These are phyloP conservation scores for Lycopodina hypogea DNA, from an alignment of 37 sponge, comb jelly and placozoan genomes.

Conservation along the genomic window DNA sequence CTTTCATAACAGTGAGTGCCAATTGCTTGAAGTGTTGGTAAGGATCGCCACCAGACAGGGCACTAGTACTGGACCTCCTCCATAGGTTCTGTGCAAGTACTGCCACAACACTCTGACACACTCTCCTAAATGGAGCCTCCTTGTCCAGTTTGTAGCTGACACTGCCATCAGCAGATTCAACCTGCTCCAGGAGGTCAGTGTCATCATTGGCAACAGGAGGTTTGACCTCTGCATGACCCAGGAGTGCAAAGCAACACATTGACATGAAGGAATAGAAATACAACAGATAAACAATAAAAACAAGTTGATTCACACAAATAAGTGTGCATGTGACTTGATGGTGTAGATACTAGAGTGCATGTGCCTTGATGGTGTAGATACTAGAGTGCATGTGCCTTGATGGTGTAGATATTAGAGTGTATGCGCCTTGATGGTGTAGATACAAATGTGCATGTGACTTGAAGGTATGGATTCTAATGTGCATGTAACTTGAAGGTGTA, in stretches of 20 bases:
- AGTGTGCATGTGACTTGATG: too few relatives aligned
- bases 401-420: too few relatives aligned
- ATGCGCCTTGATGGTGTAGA: too few relatives aligned
- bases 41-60: conserved; percentile 10
- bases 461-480: too few relatives aligned
- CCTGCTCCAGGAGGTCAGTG: conserved; percentile 20
- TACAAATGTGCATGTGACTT: too few relatives aligned
- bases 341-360: too few relatives aligned
- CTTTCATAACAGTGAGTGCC: too few relatives aligned
- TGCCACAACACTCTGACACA: conserved; percentile 41
- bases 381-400: neutral
- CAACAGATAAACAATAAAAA: too few relatives aligned
- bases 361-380: neutral
- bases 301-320: too few relatives aligned
- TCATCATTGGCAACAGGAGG: conserved; percentile 69
- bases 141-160: neutral
- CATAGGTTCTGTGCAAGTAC: conserved; percentile 59
- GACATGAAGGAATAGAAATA: too few relatives aligned
- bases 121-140: conserved; percentile 27
- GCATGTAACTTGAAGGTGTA: neutral
- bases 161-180: neutral
- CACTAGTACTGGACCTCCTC: conserved; percentile 64
- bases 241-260: neutral
- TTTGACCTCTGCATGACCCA: conserved; percentile 18
- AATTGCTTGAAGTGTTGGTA: too few relatives aligned